Base-by-base conservation (phyloP, 2,113 vertebrate species). In the Anolis sagrei region DNA sequence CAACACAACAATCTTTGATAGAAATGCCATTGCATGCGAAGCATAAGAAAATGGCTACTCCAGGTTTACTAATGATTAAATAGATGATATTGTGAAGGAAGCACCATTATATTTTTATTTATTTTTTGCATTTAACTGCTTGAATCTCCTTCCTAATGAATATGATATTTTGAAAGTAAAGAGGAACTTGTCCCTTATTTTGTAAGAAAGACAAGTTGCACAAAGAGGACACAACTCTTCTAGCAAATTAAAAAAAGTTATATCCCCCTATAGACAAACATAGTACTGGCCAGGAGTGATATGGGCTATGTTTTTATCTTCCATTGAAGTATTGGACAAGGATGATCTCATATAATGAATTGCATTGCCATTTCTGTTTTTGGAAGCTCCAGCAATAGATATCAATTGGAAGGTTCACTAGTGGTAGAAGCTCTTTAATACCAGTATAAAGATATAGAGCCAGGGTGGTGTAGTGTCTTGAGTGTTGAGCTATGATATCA, bases 41-140 rank as follows among this genome's bases (percentile, higher is more conserved):
- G 81, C 81, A 83, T 76, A 32, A 84, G 68, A 88, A 92, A 91
- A 91, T 73, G 58, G 88, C 84, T 82, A 54, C 21, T 81, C 10
- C 0, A 1, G 90, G 32, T 62, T 92, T 64, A 39, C 70, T 83
- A 62, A 75, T 88, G 27, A 39, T 82, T 25, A 48, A 73, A 83
- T 62, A 87, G 79, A 76, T 73, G 73, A 58, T 58, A 72, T 81
- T 76, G 78, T 82, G 25, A 79, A 87, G 13, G 86, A 87, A 86
- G 78, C 34, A 0, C 5, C 72, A 86, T 93, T 76, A 74, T 79
- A 66, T 11, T 29, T 29, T 68, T 80, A 68, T 76, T 88, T 48
- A 18, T 7, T 89, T 90, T 88, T 78, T 73, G 1, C 6, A n/a
- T 87, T 78, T 72, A 49, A 5, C 5, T 84, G 69, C 88, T 89